These are phyloP conservation scores for Oryzias curvinotus DNA, from an alignment of 2,113 vertebrate species.

Conservation along the genomic window DNA sequence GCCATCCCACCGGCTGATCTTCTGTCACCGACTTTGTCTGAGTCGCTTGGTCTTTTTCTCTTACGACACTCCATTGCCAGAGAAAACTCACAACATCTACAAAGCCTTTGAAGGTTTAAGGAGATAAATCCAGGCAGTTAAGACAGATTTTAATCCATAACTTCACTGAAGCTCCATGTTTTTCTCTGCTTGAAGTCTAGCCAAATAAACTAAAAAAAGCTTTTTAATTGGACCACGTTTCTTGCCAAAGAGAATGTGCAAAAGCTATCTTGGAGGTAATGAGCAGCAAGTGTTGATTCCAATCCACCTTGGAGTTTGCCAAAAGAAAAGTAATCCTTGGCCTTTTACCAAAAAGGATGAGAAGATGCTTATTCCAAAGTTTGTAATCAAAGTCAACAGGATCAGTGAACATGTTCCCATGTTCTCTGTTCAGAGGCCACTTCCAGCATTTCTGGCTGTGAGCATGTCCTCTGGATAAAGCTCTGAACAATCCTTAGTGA, in stretches of 20 bases:
- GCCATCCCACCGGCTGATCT: neutral
- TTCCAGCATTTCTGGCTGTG: slow-evolving; percentile 22
- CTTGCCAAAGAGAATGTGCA: slow-evolving; percentile 60
- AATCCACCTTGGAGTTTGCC: slow-evolving; percentile 56
- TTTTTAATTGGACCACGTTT: slow-evolving; percentile 60
- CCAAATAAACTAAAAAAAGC: slow-evolving; percentile 59
- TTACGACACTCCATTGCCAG: slow-evolving; percentile 62
- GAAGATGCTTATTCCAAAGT: slow-evolving; percentile 60
- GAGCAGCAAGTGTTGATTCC: slow-evolving; percentile 49
- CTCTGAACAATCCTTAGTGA: slow-evolving; percentile 30
- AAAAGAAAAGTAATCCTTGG: slow-evolving; percentile 57
- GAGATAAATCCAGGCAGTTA: slow-evolving; percentile 50
- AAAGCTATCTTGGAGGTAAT: slow-evolving; percentile 50
- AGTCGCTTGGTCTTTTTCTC: slow-evolving; percentile 43
- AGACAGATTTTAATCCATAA: slow-evolving; percentile 4
- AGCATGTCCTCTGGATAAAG: slow-evolving; percentile 16
- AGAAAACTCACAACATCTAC: slow-evolving; percentile 25
- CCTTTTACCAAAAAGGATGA: slow-evolving; percentile 56
- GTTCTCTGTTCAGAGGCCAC: slow-evolving; percentile 30
- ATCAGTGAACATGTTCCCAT: slow-evolving; percentile 55
- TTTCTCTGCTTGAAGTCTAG: slow-evolving; percentile 56
- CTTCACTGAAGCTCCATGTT: slow-evolving; percentile 4
- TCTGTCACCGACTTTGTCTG: slow-evolving; percentile 8
- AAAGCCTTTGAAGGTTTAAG: slow-evolving; percentile 38
- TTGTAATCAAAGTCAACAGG: slow-evolving; percentile 53